These are phyloP conservation scores for Sceliomorpha sp. DNA, from an alignment of 2,888 invertebrate genomes.

Conservation along the genomic window DNA sequence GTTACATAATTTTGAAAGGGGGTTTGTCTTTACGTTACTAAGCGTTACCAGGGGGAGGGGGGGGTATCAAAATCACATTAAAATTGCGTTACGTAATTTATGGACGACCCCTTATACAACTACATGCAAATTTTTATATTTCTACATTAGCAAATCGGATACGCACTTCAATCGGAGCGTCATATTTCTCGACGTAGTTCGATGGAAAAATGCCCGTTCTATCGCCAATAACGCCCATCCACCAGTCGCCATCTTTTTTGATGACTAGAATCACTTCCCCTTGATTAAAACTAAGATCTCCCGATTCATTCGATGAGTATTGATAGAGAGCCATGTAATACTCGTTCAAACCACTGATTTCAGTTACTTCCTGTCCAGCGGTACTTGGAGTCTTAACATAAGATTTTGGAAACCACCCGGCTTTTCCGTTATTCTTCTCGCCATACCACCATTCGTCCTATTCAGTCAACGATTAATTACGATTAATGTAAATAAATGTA, in stretches of 20 bases:
- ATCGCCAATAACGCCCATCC: slow-evolving; percentile 94
- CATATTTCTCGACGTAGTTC: slow-evolving; percentile 93
- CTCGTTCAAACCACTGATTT: slow-evolving; percentile 82
- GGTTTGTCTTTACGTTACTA: too few relatives aligned
- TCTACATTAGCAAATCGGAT: too few relatives aligned
- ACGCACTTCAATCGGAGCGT: slow-evolving; percentile 76
- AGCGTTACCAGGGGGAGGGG: too few relatives aligned
- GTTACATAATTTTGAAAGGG: too few relatives aligned
- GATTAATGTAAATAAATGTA: neutral
- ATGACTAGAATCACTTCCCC: slow-evolving; percentile 93
- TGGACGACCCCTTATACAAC: too few relatives aligned
- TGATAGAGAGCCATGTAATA: slow-evolving; percentile 95
- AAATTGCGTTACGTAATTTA: too few relatives aligned
- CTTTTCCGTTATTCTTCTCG: slow-evolving; percentile 79
- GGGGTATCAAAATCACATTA: too few relatives aligned
- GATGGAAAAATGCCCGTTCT: slow-evolving; percentile 97
- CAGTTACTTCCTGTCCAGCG: slow-evolving; percentile 60
- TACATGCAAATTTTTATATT: too few relatives aligned
- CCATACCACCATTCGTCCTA: slow-evolving; percentile 86
- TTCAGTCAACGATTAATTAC: neutral
- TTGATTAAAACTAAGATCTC: slow-evolving; percentile 93
- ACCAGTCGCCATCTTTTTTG: slow-evolving; percentile 98
- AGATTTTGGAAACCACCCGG: slow-evolving; percentile 84
- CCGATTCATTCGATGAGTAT: slow-evolving; percentile 92
- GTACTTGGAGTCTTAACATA: slow-evolving; percentile 80